Conservation (phyloP, 2,888 invertebrate genomes). For the Drosophila kuntzei region DNA sequence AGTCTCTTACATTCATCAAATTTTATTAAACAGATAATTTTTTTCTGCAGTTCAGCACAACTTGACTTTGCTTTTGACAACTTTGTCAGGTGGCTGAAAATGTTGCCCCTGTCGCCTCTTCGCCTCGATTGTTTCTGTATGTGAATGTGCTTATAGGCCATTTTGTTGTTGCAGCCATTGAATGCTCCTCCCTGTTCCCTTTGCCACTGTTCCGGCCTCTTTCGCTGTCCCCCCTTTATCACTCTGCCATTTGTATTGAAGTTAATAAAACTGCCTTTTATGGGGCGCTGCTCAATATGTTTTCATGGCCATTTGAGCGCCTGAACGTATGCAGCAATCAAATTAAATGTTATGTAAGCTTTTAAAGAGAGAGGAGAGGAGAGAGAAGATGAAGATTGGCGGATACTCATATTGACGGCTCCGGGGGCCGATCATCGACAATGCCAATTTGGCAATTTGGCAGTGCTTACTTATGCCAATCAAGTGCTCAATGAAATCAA, state of each 20-base stretch:
- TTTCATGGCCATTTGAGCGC: conserved; percentile 76
- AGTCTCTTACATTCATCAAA: too few relatives aligned
- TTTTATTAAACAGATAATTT: too few relatives aligned
- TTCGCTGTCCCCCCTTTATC: background rate
- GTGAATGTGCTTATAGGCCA: conserved; percentile 66
- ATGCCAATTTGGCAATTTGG: conserved; percentile 64
- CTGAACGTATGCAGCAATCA: conserved; percentile 75
- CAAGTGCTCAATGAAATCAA: conserved; percentile 76
- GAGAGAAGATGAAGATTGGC: conserved; percentile 1
- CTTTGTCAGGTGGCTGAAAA: conserved; percentile 37
- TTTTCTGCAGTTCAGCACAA: too few relatives aligned
- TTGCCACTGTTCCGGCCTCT: background rate
- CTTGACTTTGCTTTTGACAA: conserved; percentile 28
- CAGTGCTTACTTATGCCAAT: conserved; percentile 69
- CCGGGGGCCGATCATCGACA: conserved; percentile 53
- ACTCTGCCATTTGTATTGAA: conserved; percentile 60
- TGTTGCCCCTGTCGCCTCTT: background rate
- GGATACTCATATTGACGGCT: conserved; percentile 21
- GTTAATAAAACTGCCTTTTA: conserved; percentile 79
- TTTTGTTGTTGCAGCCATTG: conserved; percentile 62
- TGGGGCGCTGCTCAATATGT: conserved; percentile 76
- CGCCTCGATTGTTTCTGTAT: conserved; percentile 44
- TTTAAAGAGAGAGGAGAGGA: conserved; percentile 47
- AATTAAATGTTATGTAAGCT: conserved; percentile 78
- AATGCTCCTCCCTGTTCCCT: background rate